Conservation (phyloP, 1,140 invertebrate genomes). For the Oryctes rhinoceros region DNA sequence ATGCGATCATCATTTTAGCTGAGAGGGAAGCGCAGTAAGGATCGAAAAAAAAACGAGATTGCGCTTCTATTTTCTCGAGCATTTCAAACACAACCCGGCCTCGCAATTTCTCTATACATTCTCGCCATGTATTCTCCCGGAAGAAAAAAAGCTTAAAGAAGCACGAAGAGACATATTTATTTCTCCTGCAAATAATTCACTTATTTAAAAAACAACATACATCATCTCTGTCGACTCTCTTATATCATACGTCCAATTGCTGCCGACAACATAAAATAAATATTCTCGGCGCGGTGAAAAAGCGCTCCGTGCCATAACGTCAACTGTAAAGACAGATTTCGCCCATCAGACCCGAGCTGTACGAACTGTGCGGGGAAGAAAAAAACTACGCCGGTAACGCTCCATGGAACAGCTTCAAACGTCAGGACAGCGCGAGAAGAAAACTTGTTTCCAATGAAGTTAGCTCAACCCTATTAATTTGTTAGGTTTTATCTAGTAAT, state of each 20-base stretch:
- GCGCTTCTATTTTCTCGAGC: too few relatives aligned
- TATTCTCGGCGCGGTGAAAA: constrained; percentile 12
- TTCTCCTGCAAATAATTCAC: constrained; percentile 10
- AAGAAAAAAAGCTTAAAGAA: background rate
- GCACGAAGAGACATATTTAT: constrained; percentile 1
- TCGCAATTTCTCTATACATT: too few relatives aligned
- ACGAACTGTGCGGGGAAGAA: background rate
- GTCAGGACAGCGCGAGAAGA: background rate
- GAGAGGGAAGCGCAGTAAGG: too few relatives aligned
- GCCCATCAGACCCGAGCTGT: constrained; percentile 17
- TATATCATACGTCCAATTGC: constrained; percentile 24
- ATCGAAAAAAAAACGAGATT: too few relatives aligned
- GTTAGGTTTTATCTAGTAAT: constrained; percentile 33
- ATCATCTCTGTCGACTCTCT: constrained; percentile 13
- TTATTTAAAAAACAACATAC: constrained; percentile 23
- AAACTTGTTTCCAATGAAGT: constrained; percentile 34
- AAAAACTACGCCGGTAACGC: constrained; percentile 25
- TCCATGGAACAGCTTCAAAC: constrained; percentile 17
- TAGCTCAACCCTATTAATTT: constrained; percentile 34
- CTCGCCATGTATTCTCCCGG: too few relatives aligned
- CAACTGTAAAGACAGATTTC: constrained; percentile 30
- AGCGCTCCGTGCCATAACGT: background rate
- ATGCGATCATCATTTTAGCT: too few relatives aligned
- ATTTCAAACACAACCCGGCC: too few relatives aligned
- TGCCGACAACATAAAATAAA: constrained; percentile 31